A percentile compares a stretch with the other conserved stretches of the same genome.
Conservation (phyloP, 2,113 vertebrate genomes). For the Micronycteris hirsuta region DNA sequence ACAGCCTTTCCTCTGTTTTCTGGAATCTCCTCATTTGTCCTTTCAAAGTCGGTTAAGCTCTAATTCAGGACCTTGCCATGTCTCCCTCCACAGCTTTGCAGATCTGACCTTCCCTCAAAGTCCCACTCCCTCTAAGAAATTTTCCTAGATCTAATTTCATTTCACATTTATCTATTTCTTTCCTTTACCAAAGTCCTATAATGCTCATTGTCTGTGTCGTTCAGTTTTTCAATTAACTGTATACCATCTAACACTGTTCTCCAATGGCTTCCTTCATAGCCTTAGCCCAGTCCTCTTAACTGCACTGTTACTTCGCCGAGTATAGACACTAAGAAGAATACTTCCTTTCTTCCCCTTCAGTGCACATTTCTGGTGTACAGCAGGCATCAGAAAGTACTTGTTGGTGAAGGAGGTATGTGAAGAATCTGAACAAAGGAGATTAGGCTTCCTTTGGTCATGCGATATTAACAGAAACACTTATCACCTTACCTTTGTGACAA, state of each 20-base stretch:
- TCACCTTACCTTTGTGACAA: neutral
- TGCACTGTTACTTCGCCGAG: neutral
- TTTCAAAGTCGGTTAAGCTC: neutral
- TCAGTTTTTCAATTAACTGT: conserved; percentile 36
- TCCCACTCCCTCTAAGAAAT: neutral
- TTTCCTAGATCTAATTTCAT: conserved; percentile 19
- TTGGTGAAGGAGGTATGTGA: neutral
- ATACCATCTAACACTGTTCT: neutral
- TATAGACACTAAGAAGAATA: neutral
- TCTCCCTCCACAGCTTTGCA: neutral
- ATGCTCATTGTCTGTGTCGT: neutral
- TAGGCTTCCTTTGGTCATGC: neutral
- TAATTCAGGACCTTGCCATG: neutral
- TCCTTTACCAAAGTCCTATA: neutral
- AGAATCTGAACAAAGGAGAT: neutral
- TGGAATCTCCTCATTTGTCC: neutral
- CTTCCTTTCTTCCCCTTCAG: neutral
- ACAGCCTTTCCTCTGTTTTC: neutral
- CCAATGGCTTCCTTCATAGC: neutral
- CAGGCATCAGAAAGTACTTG: neutral
- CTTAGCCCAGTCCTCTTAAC: neutral
- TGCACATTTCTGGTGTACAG: neutral
- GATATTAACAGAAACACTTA: neutral
- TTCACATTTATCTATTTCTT: neutral
- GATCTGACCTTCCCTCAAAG: neutral